A percentile compares a stretch with the other conserved stretches of the same genome.
These are phyloP conservation scores for Bombus ignitus DNA, from an alignment of 1,140 invertebrate species.

Conservation along the genomic window DNA sequence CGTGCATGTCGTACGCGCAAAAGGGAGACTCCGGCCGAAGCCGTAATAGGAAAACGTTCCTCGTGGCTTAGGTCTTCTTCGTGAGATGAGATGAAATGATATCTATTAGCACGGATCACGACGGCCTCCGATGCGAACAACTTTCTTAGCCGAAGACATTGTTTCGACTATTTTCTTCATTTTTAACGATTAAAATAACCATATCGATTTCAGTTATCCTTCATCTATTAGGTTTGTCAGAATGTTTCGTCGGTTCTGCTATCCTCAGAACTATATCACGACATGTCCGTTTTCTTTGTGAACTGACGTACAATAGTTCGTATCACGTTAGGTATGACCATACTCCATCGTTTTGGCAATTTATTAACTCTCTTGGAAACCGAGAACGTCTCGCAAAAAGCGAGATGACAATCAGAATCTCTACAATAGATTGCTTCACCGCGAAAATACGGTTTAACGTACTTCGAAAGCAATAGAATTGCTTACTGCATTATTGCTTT, in stretches of 20 bases:
- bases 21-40: conserved; percentile 16
- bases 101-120: conserved; percentile 41
- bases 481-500: too few relatives aligned
- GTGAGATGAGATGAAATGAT: conserved; percentile 49
- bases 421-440: neutral
- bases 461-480: too few relatives aligned
- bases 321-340: too few relatives aligned
- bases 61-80: conserved; percentile 34
- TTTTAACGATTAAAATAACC: neutral
- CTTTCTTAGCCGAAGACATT: neutral
- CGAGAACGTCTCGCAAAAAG: neutral
- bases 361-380: too few relatives aligned
- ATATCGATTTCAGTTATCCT: neutral
- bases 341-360: too few relatives aligned
- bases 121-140: neutral
- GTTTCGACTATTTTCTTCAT: neutral
- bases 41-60: conserved; percentile 47
- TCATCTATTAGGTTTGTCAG: neutral
- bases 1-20: conserved; percentile 13
- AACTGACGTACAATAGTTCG: too few relatives aligned
- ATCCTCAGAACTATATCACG: too few relatives aligned
- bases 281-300: too few relatives aligned
- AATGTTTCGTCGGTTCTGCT: neutral
- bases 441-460: neutral
- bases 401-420: neutral